Evolutionary conservation across 2,888 invertebrate species (phyloP).

Genomic region (Protodeltote pygarga): DNA sequence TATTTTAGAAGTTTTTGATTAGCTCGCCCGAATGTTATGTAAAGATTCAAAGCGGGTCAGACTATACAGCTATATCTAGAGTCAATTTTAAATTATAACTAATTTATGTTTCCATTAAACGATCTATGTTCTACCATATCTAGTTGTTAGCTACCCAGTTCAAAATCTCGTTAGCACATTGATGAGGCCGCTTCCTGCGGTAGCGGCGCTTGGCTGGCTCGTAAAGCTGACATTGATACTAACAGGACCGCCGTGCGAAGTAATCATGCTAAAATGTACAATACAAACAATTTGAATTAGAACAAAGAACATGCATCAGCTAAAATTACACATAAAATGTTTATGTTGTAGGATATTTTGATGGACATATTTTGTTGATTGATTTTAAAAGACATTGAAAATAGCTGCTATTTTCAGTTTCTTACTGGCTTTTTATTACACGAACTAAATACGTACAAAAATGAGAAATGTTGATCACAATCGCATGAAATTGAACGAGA

Average conservation of each 20-base stretch:
- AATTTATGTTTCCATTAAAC: constrained; percentile 25
- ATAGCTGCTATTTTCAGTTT: too few relatives aligned
- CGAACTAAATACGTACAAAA: too few relatives aligned
- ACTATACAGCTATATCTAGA: constrained; percentile 1
- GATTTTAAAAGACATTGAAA: too few relatives aligned
- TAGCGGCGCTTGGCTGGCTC: constrained; percentile 17
- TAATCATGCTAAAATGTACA: constrained; percentile 6
- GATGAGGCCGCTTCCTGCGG: constrained; percentile 29
- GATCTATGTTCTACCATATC: constrained; percentile 1
- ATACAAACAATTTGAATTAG: background rate
- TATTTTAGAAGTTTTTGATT: background rate
- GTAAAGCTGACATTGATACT: constrained; percentile 29
- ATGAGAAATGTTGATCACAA: too few relatives aligned
- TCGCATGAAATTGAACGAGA: too few relatives aligned
- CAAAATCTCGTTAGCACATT: constrained; percentile 41
- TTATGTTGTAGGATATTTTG: too few relatives aligned
- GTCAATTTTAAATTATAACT: constrained; percentile 11
- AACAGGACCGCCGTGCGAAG: constrained; percentile 7
- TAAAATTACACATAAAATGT: too few relatives aligned
- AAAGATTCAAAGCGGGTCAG: background rate
- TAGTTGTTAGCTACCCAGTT: constrained; percentile 6
- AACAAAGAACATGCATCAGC: constrained; percentile 1
- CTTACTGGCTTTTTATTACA: too few relatives aligned
- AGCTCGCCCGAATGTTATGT: background rate
- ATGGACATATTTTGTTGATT: too few relatives aligned